Conservation (phyloP, 2,888 invertebrate species). For the Tholera decimalis region DNA sequence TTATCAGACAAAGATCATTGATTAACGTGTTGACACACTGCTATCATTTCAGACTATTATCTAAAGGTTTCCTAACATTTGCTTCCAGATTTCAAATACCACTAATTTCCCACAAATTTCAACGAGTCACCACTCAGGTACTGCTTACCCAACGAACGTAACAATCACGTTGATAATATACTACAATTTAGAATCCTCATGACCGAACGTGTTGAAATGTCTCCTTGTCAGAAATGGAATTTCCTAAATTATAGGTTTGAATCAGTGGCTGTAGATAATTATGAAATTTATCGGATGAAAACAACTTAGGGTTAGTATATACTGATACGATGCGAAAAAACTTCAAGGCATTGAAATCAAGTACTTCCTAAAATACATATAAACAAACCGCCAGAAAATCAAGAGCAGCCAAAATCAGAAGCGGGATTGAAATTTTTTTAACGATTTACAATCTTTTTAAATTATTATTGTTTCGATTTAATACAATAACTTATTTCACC, state of each 20-base stretch:
- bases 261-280: not conserved
- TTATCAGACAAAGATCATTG: not conserved
- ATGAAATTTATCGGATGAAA: not conserved
- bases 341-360: no score
- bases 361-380: no score
- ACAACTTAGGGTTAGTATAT: not conserved
- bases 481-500: no score
- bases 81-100: not conserved
- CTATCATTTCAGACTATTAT: not conserved
- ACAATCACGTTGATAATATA: conserved; percentile 45
- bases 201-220: conserved; percentile 25
- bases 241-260: conserved; percentile 14
- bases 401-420: no score
- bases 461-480: no score
- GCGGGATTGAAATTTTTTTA: no score
- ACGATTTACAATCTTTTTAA: no score
- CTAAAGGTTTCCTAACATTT: not conserved
- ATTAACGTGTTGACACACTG: not conserved
- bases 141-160: conserved; percentile 30
- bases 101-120: conserved; percentile 9
- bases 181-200: conserved; percentile 38
- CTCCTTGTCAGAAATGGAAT: not conserved
- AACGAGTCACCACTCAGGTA: conserved; percentile 14
- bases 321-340: no score
- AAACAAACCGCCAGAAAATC: no score